Evolutionary conservation across 1,140 invertebrate species (phyloP), one percentile per base, ranked within the genome.

Genomic region (Berghia stephanieae): DNA sequence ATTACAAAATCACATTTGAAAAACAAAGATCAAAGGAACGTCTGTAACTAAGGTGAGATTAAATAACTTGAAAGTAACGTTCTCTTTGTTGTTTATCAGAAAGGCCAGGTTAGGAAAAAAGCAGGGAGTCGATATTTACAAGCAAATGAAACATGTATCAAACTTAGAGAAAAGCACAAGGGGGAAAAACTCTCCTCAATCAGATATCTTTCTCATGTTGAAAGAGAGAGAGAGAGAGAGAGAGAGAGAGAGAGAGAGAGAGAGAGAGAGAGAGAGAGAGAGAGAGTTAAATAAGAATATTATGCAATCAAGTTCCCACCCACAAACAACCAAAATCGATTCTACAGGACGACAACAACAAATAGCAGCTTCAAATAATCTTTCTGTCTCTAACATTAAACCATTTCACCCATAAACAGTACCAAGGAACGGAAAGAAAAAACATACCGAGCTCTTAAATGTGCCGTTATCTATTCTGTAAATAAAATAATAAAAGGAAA

Each of bases 141-240:
- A n/a, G n/a, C n/a, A n/a, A n/a, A n/a, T n/a, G n/a, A n/a, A n/a
- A n/a, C n/a, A n/a, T n/a, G n/a, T n/a, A n/a, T n/a, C n/a, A n/a
- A n/a, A n/a, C n/a, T n/a, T n/a, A n/a, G n/a, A n/a, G n/a, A n/a
- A n/a, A n/a, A n/a, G n/a, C n/a, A n/a, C n/a, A n/a, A n/a, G n/a
- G n/a, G n/a, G n/a, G n/a, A n/a, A n/a, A n/a, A n/a, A n/a, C n/a
- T n/a, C 6, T 60, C 31, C n/a, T 60, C 55, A 13, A 13, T n/a
- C 46, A 49, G 46, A 10, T n/a, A 13, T 49, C 46, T 10, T 49
- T n/a, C 10, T n/a, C n/a, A n/a, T n/a, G 10, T 49, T 49, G 10
- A 63, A 36, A 63, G 57, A 63, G 57, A 57, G 57, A 63, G 57
- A 63, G n/a, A 63, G 57, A 63, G 55, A 57, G 57, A 63, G 57